These are phyloP conservation scores for Tursiops truncatus DNA, from an alignment of 2,113 vertebrate genomes.

Conservation along the genomic window DNA sequence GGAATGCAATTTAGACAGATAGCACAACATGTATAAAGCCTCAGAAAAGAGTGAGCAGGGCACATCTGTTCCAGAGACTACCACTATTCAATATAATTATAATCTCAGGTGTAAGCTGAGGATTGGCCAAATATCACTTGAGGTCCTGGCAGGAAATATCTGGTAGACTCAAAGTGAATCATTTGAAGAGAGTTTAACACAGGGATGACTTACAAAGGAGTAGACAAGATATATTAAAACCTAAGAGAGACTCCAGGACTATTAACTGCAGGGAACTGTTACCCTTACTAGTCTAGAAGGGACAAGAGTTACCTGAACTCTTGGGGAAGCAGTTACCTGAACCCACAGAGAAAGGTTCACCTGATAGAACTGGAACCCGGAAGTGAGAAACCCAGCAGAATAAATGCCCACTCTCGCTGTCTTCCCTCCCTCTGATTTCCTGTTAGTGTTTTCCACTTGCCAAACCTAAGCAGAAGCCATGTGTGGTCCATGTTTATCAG, in stretches of 20 bases:
- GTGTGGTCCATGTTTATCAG: not conserved
- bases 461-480: not conserved
- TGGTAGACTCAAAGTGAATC: not conserved
- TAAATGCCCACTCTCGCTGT: not conserved
- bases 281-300: not conserved
- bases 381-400: not conserved
- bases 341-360: not conserved
- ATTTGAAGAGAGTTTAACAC: not conserved
- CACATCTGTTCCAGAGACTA: not conserved
- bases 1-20: not conserved
- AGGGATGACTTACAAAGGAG: not conserved
- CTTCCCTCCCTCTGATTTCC: not conserved
- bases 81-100: not conserved
- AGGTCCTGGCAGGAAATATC: not conserved
- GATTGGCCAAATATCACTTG: not conserved
- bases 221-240: not conserved
- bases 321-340: not conserved
- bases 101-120: not conserved
- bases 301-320: not conserved
- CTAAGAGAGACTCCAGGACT: not conserved
- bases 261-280: not conserved
- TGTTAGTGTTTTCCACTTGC: not conserved
- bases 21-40: not conserved
- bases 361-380: not conserved
- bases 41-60: not conserved